These are phyloP conservation scores for Lepus timidus DNA, from an alignment of 2,113 vertebrate species.

Conservation along the genomic window DNA sequence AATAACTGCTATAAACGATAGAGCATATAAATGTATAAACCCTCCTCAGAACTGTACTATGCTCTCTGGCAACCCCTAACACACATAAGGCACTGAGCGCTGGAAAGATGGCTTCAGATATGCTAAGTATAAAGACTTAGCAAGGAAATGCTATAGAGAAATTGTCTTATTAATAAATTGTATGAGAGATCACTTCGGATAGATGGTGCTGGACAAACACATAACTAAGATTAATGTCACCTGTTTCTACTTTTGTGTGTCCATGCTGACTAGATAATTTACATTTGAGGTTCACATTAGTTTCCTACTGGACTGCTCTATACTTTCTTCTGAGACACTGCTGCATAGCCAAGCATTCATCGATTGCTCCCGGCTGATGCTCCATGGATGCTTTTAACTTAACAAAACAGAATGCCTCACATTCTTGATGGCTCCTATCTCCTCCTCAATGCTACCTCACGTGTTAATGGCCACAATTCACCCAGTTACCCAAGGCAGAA, in stretches of 20 bases:
- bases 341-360: fast-evolving
- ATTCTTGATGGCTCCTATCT: background rate
- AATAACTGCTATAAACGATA: background rate
- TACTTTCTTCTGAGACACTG: background rate
- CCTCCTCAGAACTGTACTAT: background rate
- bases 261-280: background rate
- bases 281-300: background rate
- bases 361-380: background rate
- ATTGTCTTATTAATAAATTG: background rate
- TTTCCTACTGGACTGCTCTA: background rate
- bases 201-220: background rate
- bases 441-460: background rate
- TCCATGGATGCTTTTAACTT: background rate
- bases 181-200: background rate
- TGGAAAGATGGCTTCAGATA: background rate
- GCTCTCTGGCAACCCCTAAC: background rate
- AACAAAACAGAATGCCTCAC: background rate
- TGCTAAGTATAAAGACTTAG: background rate
- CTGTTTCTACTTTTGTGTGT: background rate
- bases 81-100: background rate
- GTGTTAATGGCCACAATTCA: background rate
- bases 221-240: background rate
- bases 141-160: background rate
- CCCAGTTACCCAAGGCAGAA: background rate
- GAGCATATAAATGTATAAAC: background rate